Conservation (phyloP, 2,888 invertebrate genomes). For the Rosalia funebris region DNA sequence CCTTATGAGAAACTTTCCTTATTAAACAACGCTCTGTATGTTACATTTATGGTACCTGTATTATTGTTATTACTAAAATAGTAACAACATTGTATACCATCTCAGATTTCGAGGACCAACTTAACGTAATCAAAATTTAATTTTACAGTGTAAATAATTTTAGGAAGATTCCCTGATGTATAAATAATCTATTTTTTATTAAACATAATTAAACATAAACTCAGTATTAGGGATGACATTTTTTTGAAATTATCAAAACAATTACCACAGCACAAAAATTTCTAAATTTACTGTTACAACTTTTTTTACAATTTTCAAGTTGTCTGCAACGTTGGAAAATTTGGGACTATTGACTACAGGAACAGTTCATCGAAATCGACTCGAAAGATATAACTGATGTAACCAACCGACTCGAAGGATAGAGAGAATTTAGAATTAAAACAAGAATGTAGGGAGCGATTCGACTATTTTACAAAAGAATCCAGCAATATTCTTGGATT, state of each 20-base stretch:
- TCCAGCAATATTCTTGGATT: not conserved
- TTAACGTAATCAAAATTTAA: too few relatives aligned
- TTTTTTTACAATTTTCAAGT: not conserved
- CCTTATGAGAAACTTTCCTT: too few relatives aligned
- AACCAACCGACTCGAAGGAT: too few relatives aligned
- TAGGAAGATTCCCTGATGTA: too few relatives aligned
- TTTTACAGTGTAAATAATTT: too few relatives aligned
- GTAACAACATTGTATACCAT: too few relatives aligned
- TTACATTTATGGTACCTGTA: too few relatives aligned
- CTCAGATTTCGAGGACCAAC: too few relatives aligned
- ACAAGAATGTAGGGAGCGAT: not conserved
- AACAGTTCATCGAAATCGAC: not conserved
- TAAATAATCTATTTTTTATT: too few relatives aligned
- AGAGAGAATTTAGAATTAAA: not conserved
- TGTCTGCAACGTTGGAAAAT: not conserved
- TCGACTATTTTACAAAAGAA: slow-evolving; percentile 6
- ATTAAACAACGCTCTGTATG: too few relatives aligned
- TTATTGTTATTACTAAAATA: too few relatives aligned
- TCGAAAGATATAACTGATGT: not conserved
- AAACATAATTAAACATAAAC: too few relatives aligned
- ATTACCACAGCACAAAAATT: slow-evolving; percentile 6
- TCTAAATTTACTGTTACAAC: not conserved
- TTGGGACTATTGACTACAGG: not conserved
- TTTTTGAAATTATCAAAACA: not conserved
- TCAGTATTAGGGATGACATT: not conserved